Evolutionary conservation across 2,888 invertebrate genomes (phyloP).

Genomic region (Orthonevra nobilis): DNA sequence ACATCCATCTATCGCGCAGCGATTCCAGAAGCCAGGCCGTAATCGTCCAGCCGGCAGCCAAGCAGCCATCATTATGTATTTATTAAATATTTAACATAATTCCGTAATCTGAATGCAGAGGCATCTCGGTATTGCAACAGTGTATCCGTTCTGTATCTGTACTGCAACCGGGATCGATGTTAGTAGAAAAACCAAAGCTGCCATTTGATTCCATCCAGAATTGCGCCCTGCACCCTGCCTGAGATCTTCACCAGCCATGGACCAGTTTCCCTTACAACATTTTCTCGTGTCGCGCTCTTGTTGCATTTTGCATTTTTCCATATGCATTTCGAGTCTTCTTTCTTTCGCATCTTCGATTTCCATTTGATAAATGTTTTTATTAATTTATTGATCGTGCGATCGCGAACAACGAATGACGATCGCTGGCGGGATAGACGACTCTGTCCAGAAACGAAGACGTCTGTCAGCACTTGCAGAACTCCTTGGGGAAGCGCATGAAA

Average conservation of each 20-base stretch:
- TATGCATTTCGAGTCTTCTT: constrained; percentile 57
- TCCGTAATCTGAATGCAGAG: constrained; percentile 79
- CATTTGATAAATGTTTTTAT: constrained; percentile 70
- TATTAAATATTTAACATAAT: constrained; percentile 80
- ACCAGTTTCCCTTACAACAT: constrained; percentile 66
- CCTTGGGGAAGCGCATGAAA: constrained; percentile 30
- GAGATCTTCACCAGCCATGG: constrained; percentile 4
- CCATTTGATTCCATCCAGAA: not conserved
- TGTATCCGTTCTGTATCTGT: not conserved
- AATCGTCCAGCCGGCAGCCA: too few species aligned
- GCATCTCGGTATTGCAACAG: constrained; percentile 49
- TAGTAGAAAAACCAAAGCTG: constrained; percentile 16
- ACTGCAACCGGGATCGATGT: constrained; percentile 9
- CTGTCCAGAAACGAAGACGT: not conserved
- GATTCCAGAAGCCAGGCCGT: too few species aligned
- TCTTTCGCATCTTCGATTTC: constrained; percentile 54
- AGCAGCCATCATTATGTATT: constrained; percentile 73
- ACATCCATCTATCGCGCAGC: constrained; percentile 45
- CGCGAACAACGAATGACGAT: too few species aligned
- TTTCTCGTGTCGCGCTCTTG: constrained; percentile 64
- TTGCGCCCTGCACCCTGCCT: constrained; percentile 15
- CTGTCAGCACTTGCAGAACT: constrained; percentile 32
- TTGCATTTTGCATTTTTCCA: constrained; percentile 68
- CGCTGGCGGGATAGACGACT: constrained; percentile 31
- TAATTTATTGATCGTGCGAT: constrained; percentile 69